Base-by-base conservation (phyloP, 2,113 vertebrate genomes). In the Labeo rohita region DNA sequence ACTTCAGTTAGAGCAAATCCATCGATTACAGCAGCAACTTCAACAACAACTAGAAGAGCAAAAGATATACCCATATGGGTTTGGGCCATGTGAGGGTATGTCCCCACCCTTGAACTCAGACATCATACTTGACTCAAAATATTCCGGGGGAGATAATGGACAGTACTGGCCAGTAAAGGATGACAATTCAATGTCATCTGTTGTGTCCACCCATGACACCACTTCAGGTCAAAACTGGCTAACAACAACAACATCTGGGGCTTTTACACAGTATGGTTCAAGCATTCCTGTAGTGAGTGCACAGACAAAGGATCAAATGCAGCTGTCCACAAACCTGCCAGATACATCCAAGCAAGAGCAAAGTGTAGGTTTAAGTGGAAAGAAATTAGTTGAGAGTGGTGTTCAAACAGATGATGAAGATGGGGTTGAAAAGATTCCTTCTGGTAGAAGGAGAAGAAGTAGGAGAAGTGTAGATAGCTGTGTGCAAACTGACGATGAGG, bases 321-420 rank as follows among this genome's bases (percentile, higher is more conserved):
- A 93, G 59, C 49, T 96, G 82, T 93, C 94, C 88, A 97, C 96
- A 84, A 96, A 95, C 88, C 94, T 95, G 91, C 92, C 93, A 54
- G 95, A 94, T 90, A 89, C 90, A 34, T 91, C 92, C 78, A 95
- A 94, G 39, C 95, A 96, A 45, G 95, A 97, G 43, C 95, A 96
- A 50, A 95, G 91, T 84, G 92, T 91, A 21, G 18, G 89, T 8
- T 89, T 93, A 73, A 95, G 94, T 43, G 95, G 95, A 66, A 98
- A 95, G 93, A 98, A 96, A 91, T 97, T 98, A 76, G 94, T 96
- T 86, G 97, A 98, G 91, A 98, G 97, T 89, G 96, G 97, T 43
- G 97, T 99, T 0, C 98, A 99, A 90, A 99, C 98, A n/a, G 98
- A 99, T 72, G 98, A 99, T 65, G 98, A 99, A 92, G 98, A 99